A percentile compares a stretch with the other conserved stretches of the same genome.
Conservation (phyloP, 2,113 vertebrate species). For the Cromileptes altivelis region DNA sequence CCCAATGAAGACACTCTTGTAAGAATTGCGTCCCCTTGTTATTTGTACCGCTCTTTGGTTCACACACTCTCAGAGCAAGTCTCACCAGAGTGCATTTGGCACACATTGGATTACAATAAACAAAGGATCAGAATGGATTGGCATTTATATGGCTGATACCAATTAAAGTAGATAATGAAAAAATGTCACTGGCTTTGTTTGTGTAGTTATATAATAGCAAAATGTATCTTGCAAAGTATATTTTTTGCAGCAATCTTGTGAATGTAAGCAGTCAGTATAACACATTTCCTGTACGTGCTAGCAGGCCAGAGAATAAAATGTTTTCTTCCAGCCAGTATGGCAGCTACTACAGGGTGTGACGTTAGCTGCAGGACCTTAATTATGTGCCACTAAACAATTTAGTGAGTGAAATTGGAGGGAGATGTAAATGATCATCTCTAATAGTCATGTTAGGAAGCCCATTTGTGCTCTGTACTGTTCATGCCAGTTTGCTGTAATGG, state of each 20-base stretch:
- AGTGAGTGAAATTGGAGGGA: not conserved
- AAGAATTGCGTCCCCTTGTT: too few relatives aligned
- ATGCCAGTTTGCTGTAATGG: not conserved
- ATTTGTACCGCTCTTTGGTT: too few relatives aligned
- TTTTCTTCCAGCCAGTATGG: not conserved
- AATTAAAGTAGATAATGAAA: too few relatives aligned
- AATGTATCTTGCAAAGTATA: not conserved
- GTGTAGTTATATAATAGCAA: not conserved
- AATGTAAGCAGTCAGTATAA: not conserved
- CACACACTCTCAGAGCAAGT: too few relatives aligned
- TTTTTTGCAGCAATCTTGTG: not conserved
- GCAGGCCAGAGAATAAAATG: not conserved
- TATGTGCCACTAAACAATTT: not conserved
- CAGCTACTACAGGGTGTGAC: not conserved
- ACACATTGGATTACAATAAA: too few relatives aligned
- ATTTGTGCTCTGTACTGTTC: not conserved
- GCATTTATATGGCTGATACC: too few relatives aligned
- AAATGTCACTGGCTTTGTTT: not conserved
- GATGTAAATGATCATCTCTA: constrained; percentile 10
- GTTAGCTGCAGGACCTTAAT: not conserved
- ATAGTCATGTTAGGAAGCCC: constrained; percentile 17
- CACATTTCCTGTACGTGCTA: not conserved
- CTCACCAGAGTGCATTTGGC: too few relatives aligned
- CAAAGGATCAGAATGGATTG: too few relatives aligned
- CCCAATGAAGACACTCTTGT: too few relatives aligned